Base-by-base conservation (phyloP, 2,797 vertebrate genomes). In the Lithobates sylvaticus region DNA sequence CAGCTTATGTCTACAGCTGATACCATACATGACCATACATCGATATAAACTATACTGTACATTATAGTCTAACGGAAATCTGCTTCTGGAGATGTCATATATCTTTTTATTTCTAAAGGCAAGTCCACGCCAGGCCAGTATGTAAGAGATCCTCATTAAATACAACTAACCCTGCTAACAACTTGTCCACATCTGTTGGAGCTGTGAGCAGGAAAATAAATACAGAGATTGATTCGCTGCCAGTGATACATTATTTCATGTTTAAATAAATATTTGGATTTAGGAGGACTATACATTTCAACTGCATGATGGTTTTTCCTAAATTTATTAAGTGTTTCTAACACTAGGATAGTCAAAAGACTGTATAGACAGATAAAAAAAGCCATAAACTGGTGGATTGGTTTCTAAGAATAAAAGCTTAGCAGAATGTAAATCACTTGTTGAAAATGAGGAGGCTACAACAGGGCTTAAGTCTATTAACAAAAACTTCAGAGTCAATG, bases 181-280 rank as follows among this genome's bases (percentile, higher is more conserved):
- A 68, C 44, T 29, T 68, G 67, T 44, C 74, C 79, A 72, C 79
- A 86, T 86, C 79, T 82, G 79, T 26, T 69, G 26, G n/a, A 71
- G 36, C 84, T 77, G 54, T 27, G 5, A 42, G 67, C 36, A 83
- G 69, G 81, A 86, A 83, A 87, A 87, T 83, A 87, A 83, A 87
- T 83, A 73, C 34, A 73, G 67, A 78, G 80, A 78, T 83, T 78
- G 80, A 83, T 78, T 44, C n/a, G 7, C 27, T 87, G 85, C 85
- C 85, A 83, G 27, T 67, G 58, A 47, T 39, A 83, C 65, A 82
- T 87, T 83, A 83, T 87, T 83, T 78, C 39, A 83, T 77, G 70
- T 73, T 78, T 54, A 74, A 78, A 29, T 87, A 87, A 87, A 87
- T 87, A 87, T 87, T 87, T 87, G 68, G 80, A 73, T 83, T 87